Conservation (phyloP, 2,888 invertebrate genomes). For the Noctua janthe region DNA sequence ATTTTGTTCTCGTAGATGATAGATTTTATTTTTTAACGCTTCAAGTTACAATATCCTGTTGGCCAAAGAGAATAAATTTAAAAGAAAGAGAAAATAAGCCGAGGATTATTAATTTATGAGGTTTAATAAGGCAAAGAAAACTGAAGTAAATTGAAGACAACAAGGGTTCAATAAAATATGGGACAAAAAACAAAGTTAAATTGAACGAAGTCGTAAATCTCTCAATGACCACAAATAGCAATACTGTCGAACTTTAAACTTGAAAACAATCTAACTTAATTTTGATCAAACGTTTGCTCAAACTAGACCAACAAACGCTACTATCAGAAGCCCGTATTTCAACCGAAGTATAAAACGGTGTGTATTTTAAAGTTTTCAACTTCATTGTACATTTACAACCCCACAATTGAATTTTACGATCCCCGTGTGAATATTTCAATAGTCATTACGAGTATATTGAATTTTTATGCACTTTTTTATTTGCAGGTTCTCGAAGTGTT, state of each 20-base stretch:
- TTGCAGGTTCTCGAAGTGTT: conserved; percentile 65
- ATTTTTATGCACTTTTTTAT: conserved; percentile 73
- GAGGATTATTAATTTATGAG: background rate
- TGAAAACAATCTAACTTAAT: conserved; percentile 4
- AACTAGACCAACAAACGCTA: conserved; percentile 56
- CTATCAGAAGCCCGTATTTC: conserved; percentile 70
- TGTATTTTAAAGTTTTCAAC: conserved; percentile 71
- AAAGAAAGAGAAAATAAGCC: background rate
- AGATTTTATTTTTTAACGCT: conserved; percentile 53
- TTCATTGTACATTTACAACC: conserved; percentile 76
- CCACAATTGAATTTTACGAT: conserved; percentile 79
- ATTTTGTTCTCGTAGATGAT: conserved; percentile 50
- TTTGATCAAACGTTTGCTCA: conserved; percentile 63
- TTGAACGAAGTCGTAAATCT: background rate
- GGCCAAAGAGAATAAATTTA: conserved; percentile 4
- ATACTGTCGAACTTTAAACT: background rate
- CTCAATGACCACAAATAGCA: conserved; percentile 3
- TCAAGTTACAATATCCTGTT: conserved; percentile 35
- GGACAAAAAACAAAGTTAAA: background rate
- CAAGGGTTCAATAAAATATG: background rate
- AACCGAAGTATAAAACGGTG: conserved; percentile 68
- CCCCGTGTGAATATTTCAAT: conserved; percentile 69
- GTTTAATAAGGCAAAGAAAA: background rate
- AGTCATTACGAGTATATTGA: conserved; percentile 68
- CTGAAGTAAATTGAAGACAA: background rate